Percentiles rank a stretch among this genome's conserved stretches.
phyloP scores from a whole-genome alignment of 2,797 vertebrate genomes.

The Acrossocheilus fasciatus region DNA sequence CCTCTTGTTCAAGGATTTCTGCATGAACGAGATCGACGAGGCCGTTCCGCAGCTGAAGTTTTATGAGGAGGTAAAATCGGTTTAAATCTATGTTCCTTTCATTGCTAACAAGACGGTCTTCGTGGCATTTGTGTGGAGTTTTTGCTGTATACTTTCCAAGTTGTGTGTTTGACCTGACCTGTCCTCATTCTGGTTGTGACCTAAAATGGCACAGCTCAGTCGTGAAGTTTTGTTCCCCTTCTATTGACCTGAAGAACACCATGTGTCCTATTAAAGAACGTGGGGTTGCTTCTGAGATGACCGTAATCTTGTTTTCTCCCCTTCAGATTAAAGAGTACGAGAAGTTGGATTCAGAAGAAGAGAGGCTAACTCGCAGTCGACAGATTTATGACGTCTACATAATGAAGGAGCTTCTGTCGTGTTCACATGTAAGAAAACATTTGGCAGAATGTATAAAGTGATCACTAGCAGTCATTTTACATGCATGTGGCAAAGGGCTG shows the following conservation, averaged over 20 bases:
- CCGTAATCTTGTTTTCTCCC: conserved; percentile 27
- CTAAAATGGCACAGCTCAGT: not conserved
- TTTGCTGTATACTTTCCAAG: not conserved
- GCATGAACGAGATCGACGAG: conserved; percentile 93
- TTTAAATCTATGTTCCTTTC: not conserved
- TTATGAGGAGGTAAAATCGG: conserved; percentile 90
- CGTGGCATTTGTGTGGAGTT: not conserved
- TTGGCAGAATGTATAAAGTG: not conserved
- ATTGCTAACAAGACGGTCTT: not conserved
- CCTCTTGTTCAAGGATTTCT: conserved; percentile 96
- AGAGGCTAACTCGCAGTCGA: conserved; percentile 87
- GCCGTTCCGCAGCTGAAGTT: conserved; percentile 96
- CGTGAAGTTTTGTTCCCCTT: not conserved
- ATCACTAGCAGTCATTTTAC: not conserved
- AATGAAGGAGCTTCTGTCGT: conserved; percentile 98
- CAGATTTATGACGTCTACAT: conserved; percentile 95
- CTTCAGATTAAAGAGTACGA: conserved; percentile 96
- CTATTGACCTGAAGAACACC: not conserved
- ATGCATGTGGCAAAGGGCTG: not conserved
- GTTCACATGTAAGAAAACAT: conserved; percentile 86
- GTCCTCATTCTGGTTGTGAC: not conserved
- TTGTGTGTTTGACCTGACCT: conserved; percentile 5
- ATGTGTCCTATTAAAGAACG: conserved; percentile 22
- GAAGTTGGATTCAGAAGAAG: conserved; percentile 94
- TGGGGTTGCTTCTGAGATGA: conserved; percentile 39